Base-by-base conservation (phyloP, 1,140 invertebrate genomes). In the Danaus melanippus region DNA sequence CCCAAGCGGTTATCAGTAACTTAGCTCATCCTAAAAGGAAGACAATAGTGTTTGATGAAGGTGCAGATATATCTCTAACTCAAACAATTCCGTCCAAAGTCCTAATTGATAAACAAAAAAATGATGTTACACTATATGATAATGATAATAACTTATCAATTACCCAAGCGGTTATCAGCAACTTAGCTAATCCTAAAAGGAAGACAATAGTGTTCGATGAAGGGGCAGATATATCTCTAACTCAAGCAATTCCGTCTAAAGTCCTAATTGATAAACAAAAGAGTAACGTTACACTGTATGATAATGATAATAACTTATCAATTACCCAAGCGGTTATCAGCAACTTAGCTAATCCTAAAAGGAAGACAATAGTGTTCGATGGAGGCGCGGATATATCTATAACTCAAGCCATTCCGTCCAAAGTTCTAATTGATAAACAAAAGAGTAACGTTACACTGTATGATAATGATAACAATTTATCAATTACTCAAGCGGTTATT, bases 141-240 rank as follows among this genome's bases (percentile, higher is more conserved):
- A n/a, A n/a, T n/a, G n/a, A n/a, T n/a, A 15, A 15, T 15, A 15
- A 15, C 3, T 15, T 15, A 15, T 15, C 15, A 15, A 15, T 15
- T 15, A 15, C 15, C 3, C 15, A 71, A 61, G 58, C 60, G 8
- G 51, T 73, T 9, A 56, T 64, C 10, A 21, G 42, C 8, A 67
- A 70, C 17, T 48, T 73, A 39, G 48, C 72, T 5, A 45, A 46
- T 12, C 1, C 43, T 9, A 52, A 67, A 56, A 55, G 58, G 42
- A 62, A 64, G 15, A 67, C 65, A 32, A 69, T 67, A 45, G 57
- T 72, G 7, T 74, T 57, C 60, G 64, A 68, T 12, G 57, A 68
- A 41, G 58, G 17, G 9, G 10, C 32, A 12, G 53, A 60, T 10
- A 60, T 60, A 42, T 60, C 58, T 32, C 15, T 60, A 10, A 60